Conservation (phyloP, 1,140 invertebrate genomes). For the Zaprionus inermis region DNA sequence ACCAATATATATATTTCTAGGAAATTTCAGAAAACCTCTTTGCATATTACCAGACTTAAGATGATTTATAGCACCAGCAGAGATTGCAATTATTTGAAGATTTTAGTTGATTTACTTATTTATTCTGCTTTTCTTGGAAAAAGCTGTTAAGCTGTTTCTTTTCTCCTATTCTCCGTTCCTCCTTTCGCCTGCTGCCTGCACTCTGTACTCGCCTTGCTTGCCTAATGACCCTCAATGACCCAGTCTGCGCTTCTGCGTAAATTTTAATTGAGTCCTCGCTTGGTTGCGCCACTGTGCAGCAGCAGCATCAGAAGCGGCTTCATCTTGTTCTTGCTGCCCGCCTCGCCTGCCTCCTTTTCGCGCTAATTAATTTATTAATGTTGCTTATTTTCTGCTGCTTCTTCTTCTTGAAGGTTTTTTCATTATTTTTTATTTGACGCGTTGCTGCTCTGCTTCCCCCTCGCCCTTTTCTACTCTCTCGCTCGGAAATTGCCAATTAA, state of each 20-base stretch:
- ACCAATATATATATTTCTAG: too few relatives aligned
- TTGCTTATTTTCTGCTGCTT: slow-evolving; percentile 50
- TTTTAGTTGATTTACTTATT: background rate
- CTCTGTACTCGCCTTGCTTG: background rate
- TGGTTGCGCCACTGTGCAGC: slow-evolving; percentile 35
- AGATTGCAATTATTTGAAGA: background rate
- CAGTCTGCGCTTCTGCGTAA: slow-evolving; percentile 39
- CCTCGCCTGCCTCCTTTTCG: slow-evolving; percentile 1
- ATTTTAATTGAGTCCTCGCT: slow-evolving; percentile 67
- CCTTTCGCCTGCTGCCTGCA: background rate
- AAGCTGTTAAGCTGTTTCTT: background rate
- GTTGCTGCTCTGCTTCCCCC: background rate
- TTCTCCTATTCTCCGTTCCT: background rate
- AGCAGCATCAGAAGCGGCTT: too few relatives aligned
- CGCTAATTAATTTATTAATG: slow-evolving; percentile 76
- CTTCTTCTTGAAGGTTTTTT: slow-evolving; percentile 18
- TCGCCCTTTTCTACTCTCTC: background rate
- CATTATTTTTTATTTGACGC: slow-evolving; percentile 27
- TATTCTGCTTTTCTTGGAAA: background rate
- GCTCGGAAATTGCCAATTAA: slow-evolving; percentile 72
- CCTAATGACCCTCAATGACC: slow-evolving; percentile 5
- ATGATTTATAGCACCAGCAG: background rate
- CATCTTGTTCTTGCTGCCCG: background rate
- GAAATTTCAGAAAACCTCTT: too few relatives aligned
- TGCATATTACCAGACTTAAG: background rate